Evolutionary conservation across 1,140 invertebrate genomes (phyloP), one percentile per base, ranked within the genome.

Genomic region (Cotesia glomerata): DNA sequence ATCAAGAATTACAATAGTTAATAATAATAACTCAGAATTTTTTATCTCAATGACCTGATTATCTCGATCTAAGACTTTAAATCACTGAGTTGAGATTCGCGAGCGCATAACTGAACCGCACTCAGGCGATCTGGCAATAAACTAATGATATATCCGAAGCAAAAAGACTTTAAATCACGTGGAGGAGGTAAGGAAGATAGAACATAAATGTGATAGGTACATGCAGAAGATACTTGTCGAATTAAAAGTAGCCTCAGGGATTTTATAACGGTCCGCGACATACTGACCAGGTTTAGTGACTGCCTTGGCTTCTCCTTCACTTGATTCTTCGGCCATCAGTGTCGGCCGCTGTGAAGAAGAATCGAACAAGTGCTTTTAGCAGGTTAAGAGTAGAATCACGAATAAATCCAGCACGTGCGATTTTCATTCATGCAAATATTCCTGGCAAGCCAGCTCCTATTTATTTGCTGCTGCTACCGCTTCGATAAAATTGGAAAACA

Each of bases 231-330:
- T 73, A 77, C 72, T 75, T 79, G 74, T 78, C 82, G 79, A 85
- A 85, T 82, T 82, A 79, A 78, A 75, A 78, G 83, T 82, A 80
- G 84, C 83, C 84, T 81, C 77, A 73, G 83, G 83, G 39, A 7
- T 45, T 79, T 77, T 71, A 83, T 85, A 85, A 85, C 84, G 84
- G 84, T 80, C 74, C 81, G 81, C 68, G 68, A 76, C 84, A 83
- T 77, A 84, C 83, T 82, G 80, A 84, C 82, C 68, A 70, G 58
- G 14, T 70, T 84, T 75, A 68, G 51, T 67, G 67, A 54, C 65
- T 75, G 39, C 39, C 71, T 62, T 62, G 69, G 77, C 70, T 77
- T 74, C 73, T 74, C 52, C 45, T 52, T 67, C 54, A 9, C 11
- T 13, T 14, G 5, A 45, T 45, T 45, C 39, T 7, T 45, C 39